Percentiles rank a stretch among this genome's conserved stretches.
phyloP scores from a whole-genome alignment of 2,797 vertebrate genomes.

The Gallinago solitaria region DNA sequence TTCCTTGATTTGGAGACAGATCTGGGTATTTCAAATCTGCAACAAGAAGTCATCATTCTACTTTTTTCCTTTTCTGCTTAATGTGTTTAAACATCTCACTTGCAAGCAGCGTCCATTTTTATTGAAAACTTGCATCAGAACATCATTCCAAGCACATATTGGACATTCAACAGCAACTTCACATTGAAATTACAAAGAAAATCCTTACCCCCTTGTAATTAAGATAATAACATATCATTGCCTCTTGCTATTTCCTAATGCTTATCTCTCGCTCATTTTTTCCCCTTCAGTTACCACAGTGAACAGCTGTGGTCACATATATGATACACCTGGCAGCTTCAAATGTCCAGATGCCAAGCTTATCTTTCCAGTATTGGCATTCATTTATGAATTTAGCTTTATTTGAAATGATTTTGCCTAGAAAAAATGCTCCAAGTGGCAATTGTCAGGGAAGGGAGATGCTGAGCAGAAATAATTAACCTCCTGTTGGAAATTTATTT shows the following conservation, averaged over 20 bases:
- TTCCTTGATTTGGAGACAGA: background rate
- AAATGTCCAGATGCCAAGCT: conserved; percentile 47
- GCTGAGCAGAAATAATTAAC: background rate
- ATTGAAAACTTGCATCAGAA: background rate
- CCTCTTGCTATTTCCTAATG: conserved; percentile 32
- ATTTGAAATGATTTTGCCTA: background rate
- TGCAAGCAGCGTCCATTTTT: background rate
- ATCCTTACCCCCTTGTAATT: conserved; percentile 35
- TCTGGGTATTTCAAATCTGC: background rate
- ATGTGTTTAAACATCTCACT: background rate
- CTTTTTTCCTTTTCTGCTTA: background rate
- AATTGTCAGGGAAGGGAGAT: background rate
- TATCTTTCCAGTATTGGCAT: background rate
- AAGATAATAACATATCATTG: conserved; percentile 41
- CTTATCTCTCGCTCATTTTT: background rate
- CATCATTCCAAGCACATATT: conserved; percentile 35
- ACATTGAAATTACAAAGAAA: conserved; percentile 33
- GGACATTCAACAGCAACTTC: conserved; percentile 4
- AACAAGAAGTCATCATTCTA: background rate
- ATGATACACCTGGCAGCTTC: conserved; percentile 30
- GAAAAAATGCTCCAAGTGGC: background rate
- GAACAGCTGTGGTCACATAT: conserved; percentile 44
- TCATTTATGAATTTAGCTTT: conserved; percentile 9
- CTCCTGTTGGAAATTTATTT: background rate
- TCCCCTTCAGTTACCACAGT: conserved; percentile 19